Conservation (phyloP, 2,797 vertebrate genomes). For the Cirrhinus molitorella region DNA sequence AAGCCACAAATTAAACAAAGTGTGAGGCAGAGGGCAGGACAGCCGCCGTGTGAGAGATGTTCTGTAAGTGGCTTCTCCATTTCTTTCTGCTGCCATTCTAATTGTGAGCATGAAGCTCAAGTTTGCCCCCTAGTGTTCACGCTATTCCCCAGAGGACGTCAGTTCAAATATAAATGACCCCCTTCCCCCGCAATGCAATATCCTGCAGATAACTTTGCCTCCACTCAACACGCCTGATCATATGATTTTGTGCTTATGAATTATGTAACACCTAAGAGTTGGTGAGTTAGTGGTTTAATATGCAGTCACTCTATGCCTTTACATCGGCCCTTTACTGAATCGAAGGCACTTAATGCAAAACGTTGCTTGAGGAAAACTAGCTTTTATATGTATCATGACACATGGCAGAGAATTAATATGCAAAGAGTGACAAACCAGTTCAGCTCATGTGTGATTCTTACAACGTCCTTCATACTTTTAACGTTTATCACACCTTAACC, state of each 20-base stretch:
- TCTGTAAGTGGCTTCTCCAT: conserved; percentile 39
- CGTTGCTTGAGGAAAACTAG: conserved; percentile 30
- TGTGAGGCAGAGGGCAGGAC: conserved; percentile 4
- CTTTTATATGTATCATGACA: neutral
- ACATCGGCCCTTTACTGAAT: conserved; percentile 34
- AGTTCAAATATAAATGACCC: conserved; percentile 62
- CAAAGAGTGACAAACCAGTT: conserved; percentile 1
- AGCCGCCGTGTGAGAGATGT: conserved; percentile 6
- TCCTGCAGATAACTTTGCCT: conserved; percentile 48
- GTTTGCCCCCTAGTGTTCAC: conserved; percentile 83
- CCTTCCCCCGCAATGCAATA: conserved; percentile 48
- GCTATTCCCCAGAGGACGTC: conserved; percentile 59
- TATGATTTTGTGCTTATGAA: conserved; percentile 49
- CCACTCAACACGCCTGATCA: conserved; percentile 44
- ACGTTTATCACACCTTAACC: neutral
- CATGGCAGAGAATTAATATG: neutral
- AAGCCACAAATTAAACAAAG: conserved; percentile 10
- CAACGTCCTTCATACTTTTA: neutral
- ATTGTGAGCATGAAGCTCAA: conserved; percentile 72
- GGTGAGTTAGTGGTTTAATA: conserved; percentile 52
- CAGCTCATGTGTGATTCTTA: neutral
- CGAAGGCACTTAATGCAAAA: conserved; percentile 42
- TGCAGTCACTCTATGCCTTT: conserved; percentile 34
- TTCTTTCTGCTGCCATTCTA: conserved; percentile 26
- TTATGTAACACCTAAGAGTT: conserved; percentile 53